Percentiles rank a stretch among this genome's conserved stretches.
Evolutionary conservation across 1,140 invertebrate genomes (phyloP).

Genomic region (Galleria mellonella): DNA sequence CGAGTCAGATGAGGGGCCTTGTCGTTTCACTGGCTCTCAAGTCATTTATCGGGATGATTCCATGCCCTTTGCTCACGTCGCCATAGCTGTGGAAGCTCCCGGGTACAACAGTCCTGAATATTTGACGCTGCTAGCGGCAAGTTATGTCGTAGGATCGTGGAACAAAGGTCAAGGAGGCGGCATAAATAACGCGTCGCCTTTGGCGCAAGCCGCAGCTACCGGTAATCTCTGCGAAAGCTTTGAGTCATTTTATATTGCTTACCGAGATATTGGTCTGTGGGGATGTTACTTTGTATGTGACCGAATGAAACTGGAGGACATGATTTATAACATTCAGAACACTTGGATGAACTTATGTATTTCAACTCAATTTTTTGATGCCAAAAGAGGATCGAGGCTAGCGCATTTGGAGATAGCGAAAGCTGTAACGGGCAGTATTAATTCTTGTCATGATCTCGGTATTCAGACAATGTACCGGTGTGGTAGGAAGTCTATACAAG

Average conservation of each 20-base stretch:
- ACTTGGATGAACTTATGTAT: constrained; percentile 60
- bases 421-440: constrained; percentile 83
- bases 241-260: constrained; percentile 64
- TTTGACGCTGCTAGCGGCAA: constrained; percentile 28
- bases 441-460: constrained; percentile 88
- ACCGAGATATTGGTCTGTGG: constrained; percentile 60
- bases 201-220: constrained; percentile 43
- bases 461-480: constrained; percentile 85
- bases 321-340: constrained; percentile 42
- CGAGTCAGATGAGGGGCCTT: constrained; percentile 11
- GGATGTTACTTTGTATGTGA: constrained; percentile 60
- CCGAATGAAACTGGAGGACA: constrained; percentile 38
- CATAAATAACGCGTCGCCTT: constrained; percentile 28
- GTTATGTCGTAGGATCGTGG: constrained; percentile 36
- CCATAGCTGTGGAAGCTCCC: constrained; percentile 82
- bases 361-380: constrained; percentile 31
- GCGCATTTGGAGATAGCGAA: constrained; percentile 73
- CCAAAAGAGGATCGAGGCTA: constrained; percentile 43
- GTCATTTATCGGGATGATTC: constrained; percentile 79
- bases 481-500: constrained; percentile 78
- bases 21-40: constrained; percentile 76
- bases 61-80: constrained; percentile 83
- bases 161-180: constrained; percentile 42
- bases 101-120: constrained; percentile 34
- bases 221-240: constrained; percentile 44